Evolutionary conservation across 2,113 vertebrate species (phyloP).

Genomic region (Syngnathus floridae): DNA sequence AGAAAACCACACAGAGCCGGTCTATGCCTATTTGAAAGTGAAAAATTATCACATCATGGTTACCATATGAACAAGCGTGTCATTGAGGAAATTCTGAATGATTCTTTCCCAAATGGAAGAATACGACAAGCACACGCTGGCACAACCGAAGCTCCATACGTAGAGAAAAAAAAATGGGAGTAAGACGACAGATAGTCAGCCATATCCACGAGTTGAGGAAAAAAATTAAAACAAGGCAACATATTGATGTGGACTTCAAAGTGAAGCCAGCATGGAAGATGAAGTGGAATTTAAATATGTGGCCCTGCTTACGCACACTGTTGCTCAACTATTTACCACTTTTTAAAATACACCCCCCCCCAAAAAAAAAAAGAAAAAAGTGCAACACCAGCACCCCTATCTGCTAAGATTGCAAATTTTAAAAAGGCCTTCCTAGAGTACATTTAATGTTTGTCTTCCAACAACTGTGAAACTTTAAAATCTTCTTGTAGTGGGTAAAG

Average conservation of each 20-base stretch:
- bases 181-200: too few relatives aligned
- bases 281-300: neutral
- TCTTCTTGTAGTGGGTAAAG: neutral
- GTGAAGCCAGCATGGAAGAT: neutral
- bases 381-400: too few relatives aligned
- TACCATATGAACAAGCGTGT: constrained; percentile 9
- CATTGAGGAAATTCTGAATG: constrained; percentile 23
- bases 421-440: neutral
- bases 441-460: neutral
- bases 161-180: neutral
- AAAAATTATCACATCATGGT: constrained; percentile 19
- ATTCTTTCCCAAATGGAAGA: constrained; percentile 14
- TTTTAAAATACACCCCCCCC: neutral
- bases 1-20: constrained; percentile 21
- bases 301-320: constrained; percentile 1
- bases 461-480: neutral
- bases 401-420: neutral
- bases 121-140: constrained; percentile 9
- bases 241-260: neutral
- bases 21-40: constrained; percentile 38
- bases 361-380: too few relatives aligned
- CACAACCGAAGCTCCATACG: constrained; percentile 9
- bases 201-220: neutral
- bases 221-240: neutral
- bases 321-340: constrained; percentile 14